Percentiles rank a stretch among this genome's conserved stretches.
These are phyloP conservation scores for Bradypodion pumilum DNA, from an alignment of 2,797 vertebrate genomes.

Conservation along the genomic window DNA sequence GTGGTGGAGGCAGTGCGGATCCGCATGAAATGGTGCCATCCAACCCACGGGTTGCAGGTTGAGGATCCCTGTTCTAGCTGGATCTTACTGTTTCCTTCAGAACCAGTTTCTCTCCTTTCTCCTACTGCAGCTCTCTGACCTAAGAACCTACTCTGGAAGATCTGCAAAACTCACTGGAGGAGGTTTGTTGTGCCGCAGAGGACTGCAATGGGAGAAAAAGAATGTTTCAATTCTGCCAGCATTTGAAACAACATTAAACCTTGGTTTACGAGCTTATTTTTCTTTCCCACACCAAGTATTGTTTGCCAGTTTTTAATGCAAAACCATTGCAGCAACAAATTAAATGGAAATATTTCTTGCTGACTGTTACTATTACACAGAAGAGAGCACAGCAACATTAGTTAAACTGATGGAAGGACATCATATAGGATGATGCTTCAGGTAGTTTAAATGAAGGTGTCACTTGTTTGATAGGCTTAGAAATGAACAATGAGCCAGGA, in stretches of 20 bases:
- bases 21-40: too few species aligned
- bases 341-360: not conserved
- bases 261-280: not conserved
- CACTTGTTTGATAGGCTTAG: not conserved
- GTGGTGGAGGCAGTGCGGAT: too few species aligned
- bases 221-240: not conserved
- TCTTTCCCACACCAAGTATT: not conserved
- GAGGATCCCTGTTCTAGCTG: too few species aligned
- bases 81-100: too few species aligned
- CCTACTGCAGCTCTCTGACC: not conserved
- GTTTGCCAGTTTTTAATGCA: not conserved
- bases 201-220: not conserved
- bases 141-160: not conserved
- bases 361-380: not conserved
- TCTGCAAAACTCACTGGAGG: not conserved
- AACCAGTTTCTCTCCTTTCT: too few species aligned
- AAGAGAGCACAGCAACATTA: not conserved
- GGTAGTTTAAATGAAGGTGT: not conserved
- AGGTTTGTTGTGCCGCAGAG: not conserved
- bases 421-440: conserved; percentile 13
- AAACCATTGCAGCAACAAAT: not conserved
- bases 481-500: accelerated
- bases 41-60: too few species aligned
- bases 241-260: not conserved
- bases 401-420: not conserved